Conservation (phyloP, 2,797 vertebrate species). For the Hoplostethus atlanticus region DNA sequence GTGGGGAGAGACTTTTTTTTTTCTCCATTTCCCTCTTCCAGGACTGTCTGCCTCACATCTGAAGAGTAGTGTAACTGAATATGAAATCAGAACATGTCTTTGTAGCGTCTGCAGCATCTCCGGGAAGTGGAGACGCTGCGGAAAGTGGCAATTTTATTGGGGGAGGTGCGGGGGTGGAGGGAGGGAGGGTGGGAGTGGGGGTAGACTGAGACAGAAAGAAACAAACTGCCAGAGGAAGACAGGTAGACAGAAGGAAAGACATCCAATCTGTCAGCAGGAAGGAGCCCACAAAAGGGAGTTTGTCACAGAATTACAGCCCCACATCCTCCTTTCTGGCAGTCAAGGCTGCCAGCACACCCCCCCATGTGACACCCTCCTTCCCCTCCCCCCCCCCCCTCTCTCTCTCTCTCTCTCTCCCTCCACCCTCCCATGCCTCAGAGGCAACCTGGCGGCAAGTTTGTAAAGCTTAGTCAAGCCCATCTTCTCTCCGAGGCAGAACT, state of each 20-base stretch:
- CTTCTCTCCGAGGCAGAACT: slow-evolving; percentile 52
- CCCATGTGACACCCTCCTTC: slow-evolving; percentile 13
- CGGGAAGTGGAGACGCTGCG: too few relatives aligned
- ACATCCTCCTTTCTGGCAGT: slow-evolving; percentile 22
- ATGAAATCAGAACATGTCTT: too few relatives aligned
- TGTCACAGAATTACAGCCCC: slow-evolving; percentile 3
- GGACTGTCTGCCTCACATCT: too few relatives aligned
- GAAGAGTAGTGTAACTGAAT: too few relatives aligned
- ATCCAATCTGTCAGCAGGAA: background rate
- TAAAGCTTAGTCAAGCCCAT: slow-evolving; percentile 56
- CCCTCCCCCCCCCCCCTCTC: slow-evolving; percentile 16
- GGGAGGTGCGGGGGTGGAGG: too few relatives aligned
- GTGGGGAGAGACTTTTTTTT: background rate
- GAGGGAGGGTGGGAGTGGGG: too few relatives aligned
- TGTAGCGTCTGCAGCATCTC: too few relatives aligned
- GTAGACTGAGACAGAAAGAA: too few relatives aligned
- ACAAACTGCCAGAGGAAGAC: background rate
- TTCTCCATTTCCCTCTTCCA: background rate
- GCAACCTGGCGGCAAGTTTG: slow-evolving; percentile 55
- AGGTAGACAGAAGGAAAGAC: background rate
- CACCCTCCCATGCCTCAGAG: slow-evolving; percentile 40
- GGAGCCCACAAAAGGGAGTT: slow-evolving; percentile 1
- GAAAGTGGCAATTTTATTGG: too few relatives aligned
- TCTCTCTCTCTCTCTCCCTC: background rate
- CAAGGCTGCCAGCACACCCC: slow-evolving; percentile 18